A percentile compares a stretch with the other conserved stretches of the same genome.
These are phyloP conservation scores for Dryobota labecula DNA, from an alignment of 2,888 invertebrate species.

Conservation along the genomic window DNA sequence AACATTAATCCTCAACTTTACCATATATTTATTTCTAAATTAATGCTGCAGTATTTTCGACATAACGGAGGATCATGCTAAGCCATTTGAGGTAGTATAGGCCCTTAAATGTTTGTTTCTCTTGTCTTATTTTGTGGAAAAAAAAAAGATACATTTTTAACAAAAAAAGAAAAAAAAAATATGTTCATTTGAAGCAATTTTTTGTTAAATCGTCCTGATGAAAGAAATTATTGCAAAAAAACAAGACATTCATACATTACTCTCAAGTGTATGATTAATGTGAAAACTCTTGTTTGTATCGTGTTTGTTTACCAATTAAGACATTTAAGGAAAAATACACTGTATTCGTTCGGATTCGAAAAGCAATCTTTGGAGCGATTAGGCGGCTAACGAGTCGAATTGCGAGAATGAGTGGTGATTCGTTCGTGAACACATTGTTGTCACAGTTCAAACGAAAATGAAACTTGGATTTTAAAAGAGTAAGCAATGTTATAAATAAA, in stretches of 20 bases:
- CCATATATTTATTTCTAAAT: too few relatives aligned
- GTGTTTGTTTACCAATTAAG: neutral
- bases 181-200: neutral
- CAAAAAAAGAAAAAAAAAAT: too few relatives aligned
- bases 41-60: too few relatives aligned
- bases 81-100: too few relatives aligned
- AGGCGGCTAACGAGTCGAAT: constrained; percentile 7
- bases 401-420: neutral
- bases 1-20: too few relatives aligned
- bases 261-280: neutral
- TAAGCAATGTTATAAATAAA: neutral
- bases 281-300: neutral
- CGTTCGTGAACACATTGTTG: constrained; percentile 1
- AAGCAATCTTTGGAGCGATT: constrained; percentile 8
- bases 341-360: neutral
- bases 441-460: neutral
- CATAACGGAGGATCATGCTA: too few relatives aligned
- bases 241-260: neutral
- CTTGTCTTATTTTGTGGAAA: too few relatives aligned
- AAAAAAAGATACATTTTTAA: too few relatives aligned
- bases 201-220: neutral
- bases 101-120: too few relatives aligned
- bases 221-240: neutral
- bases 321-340: neutral
- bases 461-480: neutral